phyloP scores from a whole-genome alignment of 2,113 vertebrate genomes.

The Toxotes jaculatrix region DNA sequence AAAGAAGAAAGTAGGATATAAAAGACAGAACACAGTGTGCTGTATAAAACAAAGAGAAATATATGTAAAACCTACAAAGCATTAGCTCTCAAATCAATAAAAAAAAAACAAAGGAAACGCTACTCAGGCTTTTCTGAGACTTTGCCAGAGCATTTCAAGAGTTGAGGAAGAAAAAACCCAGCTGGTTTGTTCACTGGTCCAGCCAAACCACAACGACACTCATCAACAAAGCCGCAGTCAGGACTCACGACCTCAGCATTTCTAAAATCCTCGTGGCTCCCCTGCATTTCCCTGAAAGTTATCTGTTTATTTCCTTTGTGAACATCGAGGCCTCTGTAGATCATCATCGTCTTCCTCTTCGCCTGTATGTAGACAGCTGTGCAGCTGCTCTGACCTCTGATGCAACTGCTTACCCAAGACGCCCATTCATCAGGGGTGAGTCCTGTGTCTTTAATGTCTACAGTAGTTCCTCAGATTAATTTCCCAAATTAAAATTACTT shows the following conservation, averaged over 20 bases:
- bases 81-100: no score
- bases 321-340: neutral
- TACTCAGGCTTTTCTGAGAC: no score
- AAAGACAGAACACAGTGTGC: neutral
- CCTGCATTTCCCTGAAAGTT: neutral
- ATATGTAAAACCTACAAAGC: neutral
- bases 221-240: no score
- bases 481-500: slow-evolving; percentile 23
- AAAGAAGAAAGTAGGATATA: neutral
- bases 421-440: slow-evolving; percentile 59
- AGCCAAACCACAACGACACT: no score
- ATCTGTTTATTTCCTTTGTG: slow-evolving; percentile 50
- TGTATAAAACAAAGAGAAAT: neutral
- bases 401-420: no score
- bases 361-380: slow-evolving; percentile 52
- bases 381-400: slow-evolving; percentile 49
- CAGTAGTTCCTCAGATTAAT: slow-evolving; percentile 38
- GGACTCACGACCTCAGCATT: no score
- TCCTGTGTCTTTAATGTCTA: neutral
- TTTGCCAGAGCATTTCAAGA: no score
- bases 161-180: no score
- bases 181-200: no score
- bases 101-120: no score
- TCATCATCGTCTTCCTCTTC: slow-evolving; percentile 44
- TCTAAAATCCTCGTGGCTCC: no score